Percentiles rank a stretch among this genome's conserved stretches.
phyloP scores from a whole-genome alignment of 2,113 vertebrate genomes.

The Pyxicephalus adspersus region DNA sequence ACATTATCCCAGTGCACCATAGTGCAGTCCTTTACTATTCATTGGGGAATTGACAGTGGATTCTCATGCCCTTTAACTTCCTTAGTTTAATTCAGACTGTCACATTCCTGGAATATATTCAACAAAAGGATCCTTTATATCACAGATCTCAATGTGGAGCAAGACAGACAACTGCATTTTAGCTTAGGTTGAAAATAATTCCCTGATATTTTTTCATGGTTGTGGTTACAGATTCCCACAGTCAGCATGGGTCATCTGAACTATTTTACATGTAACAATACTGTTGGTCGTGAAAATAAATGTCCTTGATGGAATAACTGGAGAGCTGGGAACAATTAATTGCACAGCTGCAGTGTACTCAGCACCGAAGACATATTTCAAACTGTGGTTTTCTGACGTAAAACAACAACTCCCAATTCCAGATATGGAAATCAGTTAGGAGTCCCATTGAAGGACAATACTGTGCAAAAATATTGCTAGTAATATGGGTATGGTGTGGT shows the following conservation, averaged over 20 bases:
- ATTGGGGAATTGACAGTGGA: slow-evolving; percentile 60
- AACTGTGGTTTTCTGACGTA: slow-evolving; percentile 1
- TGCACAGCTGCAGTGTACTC: slow-evolving; percentile 31
- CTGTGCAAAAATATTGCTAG: no score
- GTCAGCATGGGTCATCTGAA: slow-evolving; percentile 57
- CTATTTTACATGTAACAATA: slow-evolving; percentile 56
- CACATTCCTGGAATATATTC: slow-evolving; percentile 71
- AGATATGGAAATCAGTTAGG: slow-evolving; percentile 1
- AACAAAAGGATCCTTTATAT: slow-evolving; percentile 66
- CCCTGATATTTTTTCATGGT: slow-evolving; percentile 52
- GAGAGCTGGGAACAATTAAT: slow-evolving; percentile 45
- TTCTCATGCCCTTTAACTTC: slow-evolving; percentile 76
- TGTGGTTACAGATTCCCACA: slow-evolving; percentile 58
- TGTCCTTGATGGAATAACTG: slow-evolving; percentile 31
- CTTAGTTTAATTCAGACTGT: slow-evolving; percentile 67
- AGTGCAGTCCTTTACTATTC: slow-evolving; percentile 57
- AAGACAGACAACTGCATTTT: slow-evolving; percentile 53
- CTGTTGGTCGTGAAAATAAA: slow-evolving; percentile 40
- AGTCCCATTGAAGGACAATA: no score
- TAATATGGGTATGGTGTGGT: no score
- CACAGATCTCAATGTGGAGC: slow-evolving; percentile 60
- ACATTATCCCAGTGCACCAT: slow-evolving; percentile 51
- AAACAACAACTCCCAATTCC: background rate
- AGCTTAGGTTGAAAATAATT: slow-evolving; percentile 60
- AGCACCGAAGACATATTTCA: background rate